Percentiles rank a stretch among this genome's conserved stretches.
phyloP scores from a whole-genome alignment of 2,113 vertebrate species.

The Kryptolebias marmoratus region DNA sequence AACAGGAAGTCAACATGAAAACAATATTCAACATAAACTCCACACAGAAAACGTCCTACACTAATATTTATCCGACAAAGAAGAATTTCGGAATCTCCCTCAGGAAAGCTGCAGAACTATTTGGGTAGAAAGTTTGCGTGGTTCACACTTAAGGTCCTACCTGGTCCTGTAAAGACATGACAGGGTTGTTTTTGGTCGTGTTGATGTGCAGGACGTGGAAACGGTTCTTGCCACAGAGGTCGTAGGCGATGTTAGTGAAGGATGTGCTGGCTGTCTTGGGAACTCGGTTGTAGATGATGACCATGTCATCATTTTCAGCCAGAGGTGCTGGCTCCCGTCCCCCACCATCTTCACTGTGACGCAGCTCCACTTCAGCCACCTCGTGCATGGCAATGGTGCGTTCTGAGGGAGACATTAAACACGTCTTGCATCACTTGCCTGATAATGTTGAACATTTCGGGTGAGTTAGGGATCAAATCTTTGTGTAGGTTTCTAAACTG shows the following conservation, averaged over 20 bases:
- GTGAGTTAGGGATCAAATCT: background rate
- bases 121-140: background rate
- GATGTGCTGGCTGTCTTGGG: constrained; percentile 95
- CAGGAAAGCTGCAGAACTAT: background rate
- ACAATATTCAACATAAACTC: no score
- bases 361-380: constrained; percentile 90
- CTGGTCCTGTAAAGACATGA: constrained; percentile 77
- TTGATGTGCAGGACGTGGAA: constrained; percentile 79
- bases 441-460: background rate
- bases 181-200: constrained; percentile 75
- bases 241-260: constrained; percentile 81
- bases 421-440: no score
- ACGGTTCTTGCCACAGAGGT: constrained; percentile 70
- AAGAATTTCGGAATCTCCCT: no score
- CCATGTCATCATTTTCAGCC: constrained; percentile 85
- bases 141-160: constrained; percentile 31
- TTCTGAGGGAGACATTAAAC: constrained; percentile 75
- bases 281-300: constrained; percentile 95
- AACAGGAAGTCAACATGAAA: no score
- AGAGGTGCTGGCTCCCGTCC: constrained; percentile 66
- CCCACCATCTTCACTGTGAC: constrained; percentile 83
- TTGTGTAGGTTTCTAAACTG: background rate
- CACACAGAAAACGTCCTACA: no score
- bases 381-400: constrained; percentile 91
- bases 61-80: no score